Percentiles rank a stretch among this genome's conserved stretches.
These are phyloP conservation scores for Caenorhabditis parvicauda DNA, from an alignment of 2,888 invertebrate genomes.

Conservation along the genomic window DNA sequence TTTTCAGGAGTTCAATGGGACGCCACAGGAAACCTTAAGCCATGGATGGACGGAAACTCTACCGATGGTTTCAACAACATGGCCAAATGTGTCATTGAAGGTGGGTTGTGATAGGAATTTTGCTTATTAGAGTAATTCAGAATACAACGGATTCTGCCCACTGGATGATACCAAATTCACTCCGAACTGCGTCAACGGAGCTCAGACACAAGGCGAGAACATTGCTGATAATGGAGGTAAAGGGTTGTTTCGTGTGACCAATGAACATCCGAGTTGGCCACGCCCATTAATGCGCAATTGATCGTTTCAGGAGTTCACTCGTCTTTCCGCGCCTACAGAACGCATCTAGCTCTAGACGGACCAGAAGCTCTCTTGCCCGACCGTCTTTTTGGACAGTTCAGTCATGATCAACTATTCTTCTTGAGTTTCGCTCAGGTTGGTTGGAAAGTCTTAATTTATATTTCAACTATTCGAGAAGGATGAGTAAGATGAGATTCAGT, in stretches of 20 bases:
- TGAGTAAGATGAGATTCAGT: no score
- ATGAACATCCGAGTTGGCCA: background rate
- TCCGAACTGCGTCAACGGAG: slow-evolving; percentile 65
- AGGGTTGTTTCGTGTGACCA: no score
- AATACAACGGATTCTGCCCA: slow-evolving; percentile 48
- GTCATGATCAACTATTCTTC: slow-evolving; percentile 59
- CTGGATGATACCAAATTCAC: slow-evolving; percentile 20
- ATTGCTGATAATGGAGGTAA: slow-evolving; percentile 68
- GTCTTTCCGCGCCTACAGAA: slow-evolving; percentile 48
- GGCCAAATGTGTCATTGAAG: slow-evolving; percentile 48
- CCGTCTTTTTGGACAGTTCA: slow-evolving; percentile 39
- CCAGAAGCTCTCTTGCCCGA: slow-evolving; percentile 52
- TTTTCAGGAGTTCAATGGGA: slow-evolving; percentile 59
- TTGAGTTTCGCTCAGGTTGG: slow-evolving; percentile 52
- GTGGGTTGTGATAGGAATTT: background rate
- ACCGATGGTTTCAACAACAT: slow-evolving; percentile 35
- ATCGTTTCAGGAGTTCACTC: slow-evolving; percentile 62
- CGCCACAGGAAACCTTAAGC: slow-evolving; percentile 36
- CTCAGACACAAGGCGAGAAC: slow-evolving; percentile 68
- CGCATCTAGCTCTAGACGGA: slow-evolving; percentile 43
- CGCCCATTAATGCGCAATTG: no score
- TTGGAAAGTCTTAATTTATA: background rate
- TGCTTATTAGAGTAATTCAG: slow-evolving; percentile 8
- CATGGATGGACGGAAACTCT: slow-evolving; percentile 47
- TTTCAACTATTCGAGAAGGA: no score